These are phyloP conservation scores for Malacosoma neustria DNA, from an alignment of 2,888 invertebrate genomes.

Conservation along the genomic window DNA sequence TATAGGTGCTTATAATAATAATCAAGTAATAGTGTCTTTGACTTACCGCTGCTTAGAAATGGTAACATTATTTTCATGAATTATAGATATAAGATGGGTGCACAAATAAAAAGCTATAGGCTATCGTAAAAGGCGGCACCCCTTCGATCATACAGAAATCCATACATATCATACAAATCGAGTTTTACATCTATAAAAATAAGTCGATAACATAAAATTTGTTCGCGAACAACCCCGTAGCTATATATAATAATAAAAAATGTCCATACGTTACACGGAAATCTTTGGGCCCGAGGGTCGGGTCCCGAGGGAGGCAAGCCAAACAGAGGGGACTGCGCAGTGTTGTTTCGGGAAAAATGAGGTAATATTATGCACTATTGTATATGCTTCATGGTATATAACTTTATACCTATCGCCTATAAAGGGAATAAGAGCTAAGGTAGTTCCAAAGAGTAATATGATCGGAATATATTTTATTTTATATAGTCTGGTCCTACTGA, in stretches of 20 bases:
- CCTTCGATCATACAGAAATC: slow-evolving; percentile 27
- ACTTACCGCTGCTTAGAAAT: too few species aligned
- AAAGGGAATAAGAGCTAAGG: too few species aligned
- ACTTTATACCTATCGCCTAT: not conserved
- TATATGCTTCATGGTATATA: slow-evolving; percentile 11
- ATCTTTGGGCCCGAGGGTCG: slow-evolving; percentile 39
- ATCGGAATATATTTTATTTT: too few species aligned
- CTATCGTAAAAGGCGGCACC: slow-evolving; percentile 17
- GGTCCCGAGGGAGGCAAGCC: slow-evolving; percentile 28
- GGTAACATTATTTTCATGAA: too few species aligned
- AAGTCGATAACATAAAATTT: slow-evolving; percentile 53
- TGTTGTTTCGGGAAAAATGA: slow-evolving; percentile 45
- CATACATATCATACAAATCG: slow-evolving; percentile 58
- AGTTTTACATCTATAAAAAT: slow-evolving; percentile 57
- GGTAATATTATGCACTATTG: slow-evolving; percentile 66
- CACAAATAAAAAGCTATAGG: slow-evolving; percentile 1
- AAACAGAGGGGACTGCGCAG: slow-evolving; percentile 38
- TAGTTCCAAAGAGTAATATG: too few species aligned
- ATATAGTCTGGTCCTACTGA: too few species aligned
- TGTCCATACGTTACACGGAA: slow-evolving; percentile 41
- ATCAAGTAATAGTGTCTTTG: too few species aligned
- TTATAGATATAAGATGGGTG: too few species aligned
- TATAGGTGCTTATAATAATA: too few species aligned
- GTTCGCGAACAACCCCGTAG: slow-evolving; percentile 39
- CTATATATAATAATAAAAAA: slow-evolving; percentile 63